These are phyloP conservation scores for Heterodera filipjevi DNA, from an alignment of 2,888 invertebrate genomes.

Conservation along the genomic window DNA sequence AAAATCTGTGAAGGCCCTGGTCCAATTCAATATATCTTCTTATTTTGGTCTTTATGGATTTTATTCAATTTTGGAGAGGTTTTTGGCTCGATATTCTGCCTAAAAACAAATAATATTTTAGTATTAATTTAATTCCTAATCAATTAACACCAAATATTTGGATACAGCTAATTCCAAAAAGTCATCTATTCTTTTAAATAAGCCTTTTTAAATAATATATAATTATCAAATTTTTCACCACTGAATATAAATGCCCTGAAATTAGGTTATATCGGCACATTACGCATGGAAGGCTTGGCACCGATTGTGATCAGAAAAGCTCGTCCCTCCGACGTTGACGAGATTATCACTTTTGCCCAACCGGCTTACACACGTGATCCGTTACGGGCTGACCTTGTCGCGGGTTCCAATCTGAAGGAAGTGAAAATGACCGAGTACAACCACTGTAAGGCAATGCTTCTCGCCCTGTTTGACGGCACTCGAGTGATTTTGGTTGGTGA, in stretches of 20 bases:
- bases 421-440: background rate
- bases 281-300: background rate
- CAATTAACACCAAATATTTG: too few species aligned
- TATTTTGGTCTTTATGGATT: too few species aligned
- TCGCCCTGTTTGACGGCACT: background rate
- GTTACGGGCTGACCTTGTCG: background rate
- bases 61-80: too few species aligned
- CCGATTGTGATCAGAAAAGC: background rate
- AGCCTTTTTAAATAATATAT: too few species aligned
- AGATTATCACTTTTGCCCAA: background rate
- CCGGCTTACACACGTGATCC: background rate
- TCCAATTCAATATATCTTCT: too few species aligned
- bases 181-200: too few species aligned
- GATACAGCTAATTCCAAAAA: too few species aligned
- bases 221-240: too few species aligned
- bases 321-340: background rate
- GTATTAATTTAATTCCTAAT: too few species aligned
- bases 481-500: background rate
- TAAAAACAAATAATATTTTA: too few species aligned
- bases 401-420: background rate
- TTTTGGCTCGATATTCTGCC: too few species aligned
- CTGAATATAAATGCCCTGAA: background rate
- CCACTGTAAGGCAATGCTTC: background rate
- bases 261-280: background rate
- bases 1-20: too few species aligned